Base-by-base conservation (phyloP, 2,888 invertebrate species). In the Peribatodes rhomboidaria region DNA sequence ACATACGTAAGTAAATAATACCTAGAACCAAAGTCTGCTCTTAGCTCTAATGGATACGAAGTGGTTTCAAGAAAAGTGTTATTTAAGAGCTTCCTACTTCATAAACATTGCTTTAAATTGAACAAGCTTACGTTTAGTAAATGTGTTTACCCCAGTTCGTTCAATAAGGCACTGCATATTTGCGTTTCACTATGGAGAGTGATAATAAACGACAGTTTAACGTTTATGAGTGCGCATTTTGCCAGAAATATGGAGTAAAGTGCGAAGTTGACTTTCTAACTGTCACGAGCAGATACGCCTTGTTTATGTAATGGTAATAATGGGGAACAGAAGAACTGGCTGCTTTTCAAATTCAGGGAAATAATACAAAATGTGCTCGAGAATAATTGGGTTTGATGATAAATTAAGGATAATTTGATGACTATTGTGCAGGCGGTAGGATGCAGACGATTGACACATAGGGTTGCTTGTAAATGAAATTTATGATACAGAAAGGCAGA, bases 261-360 rank as follows among this genome's bases (percentile, higher is more conserved):
- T 55, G 41, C 6, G 27, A 11, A 18, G n/a, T n/a, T n/a, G 16
- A 53, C 63, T 63, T 63, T 63, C 63, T 63, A 63, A 58, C 47
- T 63, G 53, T 63, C 55, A 58, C 37, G 50, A 41, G 62, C 72
- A 76, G 20, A 27, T n/a, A 49, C 55, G 39, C 47, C 31, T 47
- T 52, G 20, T 53, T 61, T 61, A 55, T 61, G 61, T 61, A 49
- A 56, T 53, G 39, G 14, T 6, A 37, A 20, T n/a, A 46, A 49
- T 39, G 53, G 22, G 9, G 39, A 35, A 49, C 16, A 16, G 41
- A 14, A 14, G 14, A 22, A 27, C 46, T n/a, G 31, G 27, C 14
- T 31, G 47, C 22, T 16, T 53, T 53, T 14, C 10, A 8, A 46
- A 46, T 16, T 49, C 10, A 31, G 47, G 11, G n/a, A 47, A 16